phyloP scores from a whole-genome alignment of 2,113 vertebrate species.

The Elachura formosa region DNA sequence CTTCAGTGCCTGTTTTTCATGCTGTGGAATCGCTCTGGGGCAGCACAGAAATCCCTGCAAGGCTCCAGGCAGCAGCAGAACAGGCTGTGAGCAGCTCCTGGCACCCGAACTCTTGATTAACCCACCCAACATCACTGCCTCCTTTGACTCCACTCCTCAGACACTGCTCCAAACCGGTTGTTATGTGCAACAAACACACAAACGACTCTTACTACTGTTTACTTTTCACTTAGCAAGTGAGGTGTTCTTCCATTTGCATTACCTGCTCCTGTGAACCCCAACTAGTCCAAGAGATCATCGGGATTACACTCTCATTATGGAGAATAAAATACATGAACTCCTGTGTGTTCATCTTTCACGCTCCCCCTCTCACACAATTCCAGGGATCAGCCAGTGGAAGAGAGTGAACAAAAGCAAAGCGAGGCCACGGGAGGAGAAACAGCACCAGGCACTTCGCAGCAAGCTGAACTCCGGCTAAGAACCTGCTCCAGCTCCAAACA shows the following conservation, averaged over 20 bases:
- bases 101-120: not conserved
- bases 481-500: not conserved
- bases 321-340: not conserved
- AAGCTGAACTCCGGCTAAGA: not conserved
- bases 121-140: not conserved
- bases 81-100: not conserved
- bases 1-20: not conserved
- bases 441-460: not conserved
- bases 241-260: not conserved
- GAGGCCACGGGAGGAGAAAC: not conserved
- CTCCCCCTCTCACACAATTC: not conserved
- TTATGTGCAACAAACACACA: not conserved
- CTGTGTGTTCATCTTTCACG: not conserved
- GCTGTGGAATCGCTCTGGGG: not conserved
- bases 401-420: not conserved
- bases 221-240: not conserved
- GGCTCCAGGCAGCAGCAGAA: not conserved
- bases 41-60: not conserved
- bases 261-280: constrained; percentile 18
- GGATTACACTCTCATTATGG: not conserved
- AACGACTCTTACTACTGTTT: not conserved
- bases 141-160: not conserved
- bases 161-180: not conserved
- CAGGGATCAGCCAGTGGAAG: not conserved
- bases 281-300: not conserved